These are phyloP conservation scores for Cryptocephalus moraei DNA, from an alignment of 2,888 invertebrate genomes.

Conservation along the genomic window DNA sequence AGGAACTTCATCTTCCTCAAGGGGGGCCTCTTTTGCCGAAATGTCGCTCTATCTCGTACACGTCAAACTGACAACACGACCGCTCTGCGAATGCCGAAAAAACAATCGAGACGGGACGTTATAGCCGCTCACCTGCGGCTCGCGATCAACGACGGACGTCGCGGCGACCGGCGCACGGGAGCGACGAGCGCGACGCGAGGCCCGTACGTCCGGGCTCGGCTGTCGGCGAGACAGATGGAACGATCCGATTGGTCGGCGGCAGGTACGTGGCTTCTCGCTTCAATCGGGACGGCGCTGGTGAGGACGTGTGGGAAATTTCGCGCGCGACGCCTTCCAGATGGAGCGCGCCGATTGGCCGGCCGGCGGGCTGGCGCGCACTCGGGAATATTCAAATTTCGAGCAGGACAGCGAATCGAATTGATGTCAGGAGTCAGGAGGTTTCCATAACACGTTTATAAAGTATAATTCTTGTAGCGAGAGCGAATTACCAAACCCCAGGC, in stretches of 20 bases:
- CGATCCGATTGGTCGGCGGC: constrained; percentile 22
- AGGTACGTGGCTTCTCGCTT: constrained; percentile 1
- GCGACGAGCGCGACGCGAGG: not conserved
- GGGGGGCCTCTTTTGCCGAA: no score
- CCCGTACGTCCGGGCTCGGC: constrained; percentile 20
- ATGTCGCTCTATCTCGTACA: constrained; percentile 16
- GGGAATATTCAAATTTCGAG: constrained; percentile 13
- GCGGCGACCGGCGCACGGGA: no score
- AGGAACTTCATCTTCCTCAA: constrained; percentile 30
- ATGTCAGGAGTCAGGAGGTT: no score
- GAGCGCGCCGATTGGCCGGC: no score
- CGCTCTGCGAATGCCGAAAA: constrained; percentile 27
- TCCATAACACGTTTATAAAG: no score
- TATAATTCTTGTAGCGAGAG: no score
- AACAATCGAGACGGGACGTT: constrained; percentile 10
- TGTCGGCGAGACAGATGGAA: constrained; percentile 36
- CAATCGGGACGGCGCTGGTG: constrained; percentile 1
- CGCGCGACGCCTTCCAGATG: no score
- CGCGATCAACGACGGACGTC: no score
- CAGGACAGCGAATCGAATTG: no score
- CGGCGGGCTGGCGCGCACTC: constrained; percentile 9
- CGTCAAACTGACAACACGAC: constrained; percentile 25
- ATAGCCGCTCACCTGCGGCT: no score
- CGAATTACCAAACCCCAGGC: no score
- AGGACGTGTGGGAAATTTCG: constrained; percentile 13